These are phyloP conservation scores for Himalopsyche anomala DNA, from an alignment of 2,888 invertebrate species.

Conservation along the genomic window DNA sequence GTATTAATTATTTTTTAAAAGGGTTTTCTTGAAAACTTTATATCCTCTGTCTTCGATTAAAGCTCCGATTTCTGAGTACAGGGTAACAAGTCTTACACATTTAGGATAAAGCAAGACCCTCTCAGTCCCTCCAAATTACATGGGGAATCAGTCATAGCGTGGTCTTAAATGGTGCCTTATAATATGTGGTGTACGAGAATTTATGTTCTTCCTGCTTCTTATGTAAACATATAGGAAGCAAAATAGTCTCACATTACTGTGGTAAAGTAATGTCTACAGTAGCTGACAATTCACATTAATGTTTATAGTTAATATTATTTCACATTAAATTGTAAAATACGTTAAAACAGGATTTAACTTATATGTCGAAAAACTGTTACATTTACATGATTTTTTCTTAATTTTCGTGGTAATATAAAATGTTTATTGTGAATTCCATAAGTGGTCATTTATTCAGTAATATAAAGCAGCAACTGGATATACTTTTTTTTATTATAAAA, in stretches of 20 bases:
- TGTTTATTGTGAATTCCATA: no score
- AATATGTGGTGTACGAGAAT: not conserved
- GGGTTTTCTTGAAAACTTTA: not conserved
- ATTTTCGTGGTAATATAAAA: no score
- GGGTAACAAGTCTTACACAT: not conserved
- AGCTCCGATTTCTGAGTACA: not conserved
- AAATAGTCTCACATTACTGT: not conserved
- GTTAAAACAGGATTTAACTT: no score
- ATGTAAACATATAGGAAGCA: not conserved
- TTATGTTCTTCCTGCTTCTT: not conserved
- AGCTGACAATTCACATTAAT: not conserved
- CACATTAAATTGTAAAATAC: no score
- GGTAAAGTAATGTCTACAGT: not conserved
- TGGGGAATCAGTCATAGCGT: not conserved
- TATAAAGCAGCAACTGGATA: no score
- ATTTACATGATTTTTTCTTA: no score
- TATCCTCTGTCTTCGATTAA: not conserved
- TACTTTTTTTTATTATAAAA: no score
- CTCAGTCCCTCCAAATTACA: constrained; percentile 3
- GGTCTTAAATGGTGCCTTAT: constrained; percentile 8
- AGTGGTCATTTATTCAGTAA: no score
- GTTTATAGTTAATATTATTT: no score
- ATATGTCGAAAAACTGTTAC: no score
- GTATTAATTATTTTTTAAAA: no score
- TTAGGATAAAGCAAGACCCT: not conserved